phyloP scores from a whole-genome alignment of 2,797 vertebrate genomes.

The Trichosurus vulpecula region DNA sequence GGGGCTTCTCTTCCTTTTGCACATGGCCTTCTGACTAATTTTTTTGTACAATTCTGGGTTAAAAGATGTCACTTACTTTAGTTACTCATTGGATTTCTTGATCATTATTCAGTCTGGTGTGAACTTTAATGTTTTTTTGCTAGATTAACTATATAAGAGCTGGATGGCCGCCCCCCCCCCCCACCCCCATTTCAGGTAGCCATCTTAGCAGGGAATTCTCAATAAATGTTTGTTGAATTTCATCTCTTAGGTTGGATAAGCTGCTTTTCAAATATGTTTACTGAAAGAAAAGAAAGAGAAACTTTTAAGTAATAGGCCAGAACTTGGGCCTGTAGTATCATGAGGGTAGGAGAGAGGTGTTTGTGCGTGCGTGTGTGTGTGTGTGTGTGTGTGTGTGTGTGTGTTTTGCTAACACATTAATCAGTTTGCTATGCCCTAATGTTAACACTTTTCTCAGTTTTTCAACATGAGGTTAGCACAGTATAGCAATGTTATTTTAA shows the following conservation, averaged over 20 bases:
- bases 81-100: neutral
- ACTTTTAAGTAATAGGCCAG: slow-evolving; percentile 28
- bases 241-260: neutral
- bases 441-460: slow-evolving; percentile 33
- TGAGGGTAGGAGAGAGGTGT: neutral
- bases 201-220: neutral
- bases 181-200: neutral
- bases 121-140: neutral
- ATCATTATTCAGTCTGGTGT: neutral
- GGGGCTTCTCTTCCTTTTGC: neutral
- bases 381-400: neutral
- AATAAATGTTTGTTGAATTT: neutral
- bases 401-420: neutral
- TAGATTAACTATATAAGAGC: neutral
- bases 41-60: neutral
- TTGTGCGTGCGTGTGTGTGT: neutral
- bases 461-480: neutral
- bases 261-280: neutral
- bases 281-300: neutral
- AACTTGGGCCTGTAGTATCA: neutral
- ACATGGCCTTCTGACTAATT: neutral
- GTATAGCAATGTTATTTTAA: neutral
- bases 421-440: slow-evolving; percentile 9
- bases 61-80: neutral
- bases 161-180: neutral